Percentiles rank a stretch among this genome's conserved stretches.
Conservation (phyloP, 2,888 invertebrate species). For the Dryocosmus kuriphilus region DNA sequence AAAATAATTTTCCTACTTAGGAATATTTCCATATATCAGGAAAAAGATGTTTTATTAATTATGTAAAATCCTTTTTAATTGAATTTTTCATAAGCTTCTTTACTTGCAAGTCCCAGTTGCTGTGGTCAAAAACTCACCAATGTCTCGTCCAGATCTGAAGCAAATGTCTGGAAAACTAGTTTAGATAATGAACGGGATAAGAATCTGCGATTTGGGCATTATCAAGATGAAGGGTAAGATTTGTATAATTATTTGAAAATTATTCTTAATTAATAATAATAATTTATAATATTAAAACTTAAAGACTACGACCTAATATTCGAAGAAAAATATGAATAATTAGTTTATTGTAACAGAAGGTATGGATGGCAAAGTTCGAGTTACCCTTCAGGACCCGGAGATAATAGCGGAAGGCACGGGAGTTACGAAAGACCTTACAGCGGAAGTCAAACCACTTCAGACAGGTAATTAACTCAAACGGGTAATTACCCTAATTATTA, state of each 20-base stretch:
- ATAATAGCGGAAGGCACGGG: slow-evolving; percentile 18
- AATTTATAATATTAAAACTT: too few relatives aligned
- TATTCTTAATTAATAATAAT: too few relatives aligned
- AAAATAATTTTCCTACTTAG: too few relatives aligned
- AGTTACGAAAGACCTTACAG: slow-evolving; percentile 27
- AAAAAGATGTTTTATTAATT: neutral
- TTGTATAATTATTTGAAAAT: neutral
- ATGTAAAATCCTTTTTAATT: neutral
- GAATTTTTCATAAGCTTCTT: neutral
- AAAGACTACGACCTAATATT: too few relatives aligned
- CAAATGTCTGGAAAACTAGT: slow-evolving; percentile 49
- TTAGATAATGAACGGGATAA: slow-evolving; percentile 49
- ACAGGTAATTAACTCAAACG: slow-evolving; percentile 47
- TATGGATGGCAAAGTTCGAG: slow-evolving; percentile 53
- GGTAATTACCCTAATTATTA: neutral
- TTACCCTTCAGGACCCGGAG: slow-evolving; percentile 28
- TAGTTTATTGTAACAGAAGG: slow-evolving; percentile 30
- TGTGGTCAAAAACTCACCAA: slow-evolving; percentile 46
- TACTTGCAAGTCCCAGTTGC: slow-evolving; percentile 41
- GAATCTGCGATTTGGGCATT: slow-evolving; percentile 45
- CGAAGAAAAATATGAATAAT: too few relatives aligned
- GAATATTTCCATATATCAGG: too few relatives aligned
- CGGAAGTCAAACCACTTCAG: slow-evolving; percentile 45
- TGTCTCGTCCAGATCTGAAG: slow-evolving; percentile 46
- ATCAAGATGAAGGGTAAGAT: slow-evolving; percentile 50